Conservation (phyloP, 2,797 vertebrate species). For the Carduelis carduelis region DNA sequence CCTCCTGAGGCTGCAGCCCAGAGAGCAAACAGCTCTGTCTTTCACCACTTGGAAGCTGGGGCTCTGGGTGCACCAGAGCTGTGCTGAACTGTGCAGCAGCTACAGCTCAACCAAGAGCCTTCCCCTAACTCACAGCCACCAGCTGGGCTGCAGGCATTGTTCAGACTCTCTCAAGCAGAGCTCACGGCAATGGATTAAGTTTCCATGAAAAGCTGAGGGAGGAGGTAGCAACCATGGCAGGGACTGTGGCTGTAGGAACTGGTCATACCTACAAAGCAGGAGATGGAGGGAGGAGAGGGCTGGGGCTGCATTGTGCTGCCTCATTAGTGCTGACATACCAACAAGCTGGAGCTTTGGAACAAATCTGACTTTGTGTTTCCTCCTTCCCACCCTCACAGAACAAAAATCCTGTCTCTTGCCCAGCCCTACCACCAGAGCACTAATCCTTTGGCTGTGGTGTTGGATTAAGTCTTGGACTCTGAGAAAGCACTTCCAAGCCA, state of each 20-base stretch:
- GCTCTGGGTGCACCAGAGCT: background rate
- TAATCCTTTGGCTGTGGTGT: background rate
- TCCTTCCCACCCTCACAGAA: background rate
- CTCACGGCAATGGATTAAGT: background rate
- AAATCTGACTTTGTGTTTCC: background rate
- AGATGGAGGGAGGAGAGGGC: background rate
- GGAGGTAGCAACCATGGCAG: background rate
- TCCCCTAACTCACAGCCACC: background rate
- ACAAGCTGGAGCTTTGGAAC: background rate
- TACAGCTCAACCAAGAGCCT: background rate
- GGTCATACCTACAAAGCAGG: background rate
- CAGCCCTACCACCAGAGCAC: background rate
- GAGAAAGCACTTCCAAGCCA: slow-evolving; percentile 18
- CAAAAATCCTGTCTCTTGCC: background rate
- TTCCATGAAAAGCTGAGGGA: background rate
- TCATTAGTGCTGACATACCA: background rate
- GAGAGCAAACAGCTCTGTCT: background rate
- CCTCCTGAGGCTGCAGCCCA: background rate
- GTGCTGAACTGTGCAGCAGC: background rate
- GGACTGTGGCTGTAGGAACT: background rate
- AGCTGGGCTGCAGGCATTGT: background rate
- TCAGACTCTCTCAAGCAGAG: background rate
- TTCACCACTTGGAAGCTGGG: background rate
- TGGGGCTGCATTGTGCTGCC: background rate
- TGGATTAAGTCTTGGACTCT: background rate